These are phyloP conservation scores for Ernsta delagoae DNA, from an alignment of 2,888 invertebrate species.

Conservation along the genomic window DNA sequence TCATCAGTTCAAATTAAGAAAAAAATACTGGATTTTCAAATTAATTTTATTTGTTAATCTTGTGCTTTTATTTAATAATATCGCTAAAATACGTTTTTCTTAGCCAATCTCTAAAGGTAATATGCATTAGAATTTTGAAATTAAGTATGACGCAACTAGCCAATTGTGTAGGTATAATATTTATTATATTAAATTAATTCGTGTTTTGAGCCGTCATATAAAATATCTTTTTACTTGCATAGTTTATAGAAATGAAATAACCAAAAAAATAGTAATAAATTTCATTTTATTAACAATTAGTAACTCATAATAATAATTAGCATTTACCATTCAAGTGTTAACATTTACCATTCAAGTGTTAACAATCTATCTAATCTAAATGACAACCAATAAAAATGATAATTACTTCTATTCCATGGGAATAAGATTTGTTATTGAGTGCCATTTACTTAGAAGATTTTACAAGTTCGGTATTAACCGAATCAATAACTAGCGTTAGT, in stretches of 20 bases:
- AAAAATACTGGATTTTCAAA: no score
- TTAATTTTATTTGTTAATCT: no score
- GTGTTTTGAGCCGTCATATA: no score
- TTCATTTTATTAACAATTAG: conserved; percentile 84
- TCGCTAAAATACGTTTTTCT: no score
- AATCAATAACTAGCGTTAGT: conserved; percentile 70
- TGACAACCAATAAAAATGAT: conserved; percentile 24
- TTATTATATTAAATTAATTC: no score
- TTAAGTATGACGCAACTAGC: no score
- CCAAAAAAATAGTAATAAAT: conserved; percentile 62
- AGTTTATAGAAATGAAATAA: conserved; percentile 32
- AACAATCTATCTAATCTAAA: conserved; percentile 21
- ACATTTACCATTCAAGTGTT: conserved; percentile 44
- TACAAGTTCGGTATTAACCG: conserved; percentile 44
- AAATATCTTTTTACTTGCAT: no score
- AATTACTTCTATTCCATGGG: conserved; percentile 27
- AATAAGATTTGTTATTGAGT: conserved; percentile 23
- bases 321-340: conserved; percentile 49
- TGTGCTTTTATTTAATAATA: no score
- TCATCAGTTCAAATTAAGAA: no score
- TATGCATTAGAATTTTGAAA: no score
- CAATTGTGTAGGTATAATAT: no score
- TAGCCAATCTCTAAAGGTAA: no score
- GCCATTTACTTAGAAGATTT: conserved; percentile 58
- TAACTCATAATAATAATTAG: conserved; percentile 67